Base-by-base conservation (phyloP, 2,888 invertebrate species). In the Mesopsocus fuscifrons region DNA sequence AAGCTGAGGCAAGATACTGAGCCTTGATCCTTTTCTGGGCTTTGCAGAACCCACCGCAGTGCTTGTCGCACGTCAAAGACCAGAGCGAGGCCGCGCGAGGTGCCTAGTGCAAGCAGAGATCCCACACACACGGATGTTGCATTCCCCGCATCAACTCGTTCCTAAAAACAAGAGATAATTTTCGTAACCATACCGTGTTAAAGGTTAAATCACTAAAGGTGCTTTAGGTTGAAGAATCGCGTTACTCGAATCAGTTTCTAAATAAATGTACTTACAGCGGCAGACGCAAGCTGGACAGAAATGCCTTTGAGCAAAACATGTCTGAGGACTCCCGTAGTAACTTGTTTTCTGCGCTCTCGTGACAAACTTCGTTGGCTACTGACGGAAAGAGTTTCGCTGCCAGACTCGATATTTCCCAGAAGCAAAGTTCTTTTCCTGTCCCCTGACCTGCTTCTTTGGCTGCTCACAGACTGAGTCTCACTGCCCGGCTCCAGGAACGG, bases 21-120 rank as follows among this genome's bases (percentile, higher is more conserved):
- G 2, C 71, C 71, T 56, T 79, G 75, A 52, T 77, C 74, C 40
- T 66, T 64, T 34, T 77, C 72, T 38, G 67, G 64, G 51, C 72
- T 65, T 48, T 78, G 77, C 50, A 78, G 66, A 49, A 87, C 91
- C 88, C 89, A 94, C 56, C 85, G 76, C 49, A 94, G 62, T 8
- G 82, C 82, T 62, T 94, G 92, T 33, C 83, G 76, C 41, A 72
- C 67, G 66, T 85, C 84, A 63, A 88, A 89, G 43, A 87, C 77
- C 21, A 95, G 65, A 43, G 91, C 72, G 51, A 88, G 76, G 1
- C 95, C 94, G 61, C 92, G 89, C 20, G 91, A 88, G 22, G 92
- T 95, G 30, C 95, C 95, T 22, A 94, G 74, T n/a, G 84, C 84
- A 48, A 92, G 72, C 60, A 80, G 74, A 43, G 79, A 77, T 6